phyloP scores from a whole-genome alignment of 2,113 vertebrate genomes.

The Callipepla squamata region DNA sequence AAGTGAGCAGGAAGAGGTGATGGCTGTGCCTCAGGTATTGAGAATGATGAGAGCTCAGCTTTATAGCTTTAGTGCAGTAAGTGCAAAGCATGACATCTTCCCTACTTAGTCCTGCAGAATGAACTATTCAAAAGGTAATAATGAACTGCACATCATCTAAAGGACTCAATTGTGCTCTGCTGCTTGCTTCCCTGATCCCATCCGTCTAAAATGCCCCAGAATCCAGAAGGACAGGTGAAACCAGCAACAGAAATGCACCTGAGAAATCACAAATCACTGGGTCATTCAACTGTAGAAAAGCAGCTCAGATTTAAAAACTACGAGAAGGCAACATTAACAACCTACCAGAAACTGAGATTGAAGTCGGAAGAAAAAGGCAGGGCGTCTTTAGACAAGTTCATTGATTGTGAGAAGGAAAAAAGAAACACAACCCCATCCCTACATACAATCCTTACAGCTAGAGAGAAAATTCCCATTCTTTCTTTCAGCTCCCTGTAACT shows the following conservation, averaged over 20 bases:
- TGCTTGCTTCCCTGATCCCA: conserved; percentile 23
- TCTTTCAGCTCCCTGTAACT: not conserved
- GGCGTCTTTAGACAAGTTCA: not conserved
- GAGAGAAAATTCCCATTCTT: not conserved
- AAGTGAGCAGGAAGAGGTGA: not conserved
- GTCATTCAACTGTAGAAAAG: conserved; percentile 19
- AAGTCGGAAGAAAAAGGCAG: not conserved
- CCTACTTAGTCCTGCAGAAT: not conserved
- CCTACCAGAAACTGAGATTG: not conserved
- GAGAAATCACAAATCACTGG: conserved; percentile 28
- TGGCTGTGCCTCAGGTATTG: not conserved
- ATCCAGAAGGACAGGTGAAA: not conserved
- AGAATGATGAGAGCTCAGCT: not conserved
- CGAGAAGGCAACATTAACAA: not conserved
- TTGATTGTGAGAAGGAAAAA: not conserved
- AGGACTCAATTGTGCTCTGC: conserved; percentile 28
- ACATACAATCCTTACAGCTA: not conserved
- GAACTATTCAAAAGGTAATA: conserved; percentile 43
- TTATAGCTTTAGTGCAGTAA: conserved; percentile 22
- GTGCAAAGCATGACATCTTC: conserved; percentile 13
- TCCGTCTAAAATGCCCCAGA: not conserved
- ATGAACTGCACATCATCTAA: conserved; percentile 8
- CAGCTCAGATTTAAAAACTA: conserved; percentile 14
- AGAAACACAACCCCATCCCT: not conserved
- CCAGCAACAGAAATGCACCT: not conserved